phyloP scores from a whole-genome alignment of 2,113 vertebrate species.

The Saccopteryx leptura region DNA sequence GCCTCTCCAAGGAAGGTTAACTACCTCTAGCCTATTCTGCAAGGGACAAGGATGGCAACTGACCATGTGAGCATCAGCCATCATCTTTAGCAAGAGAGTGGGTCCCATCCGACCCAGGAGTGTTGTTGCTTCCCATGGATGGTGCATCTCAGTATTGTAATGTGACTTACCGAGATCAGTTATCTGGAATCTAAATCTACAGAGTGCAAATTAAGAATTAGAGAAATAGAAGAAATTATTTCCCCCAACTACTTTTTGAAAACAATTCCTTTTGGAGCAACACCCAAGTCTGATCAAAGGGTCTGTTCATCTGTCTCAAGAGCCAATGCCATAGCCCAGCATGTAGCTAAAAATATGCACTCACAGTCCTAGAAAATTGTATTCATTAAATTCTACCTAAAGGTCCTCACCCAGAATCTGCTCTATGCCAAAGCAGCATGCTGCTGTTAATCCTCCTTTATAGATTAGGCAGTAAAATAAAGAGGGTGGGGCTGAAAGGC shows the following conservation, averaged over 20 bases:
- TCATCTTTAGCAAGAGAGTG: background rate
- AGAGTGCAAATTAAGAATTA: conserved; percentile 14
- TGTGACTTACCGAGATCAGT: background rate
- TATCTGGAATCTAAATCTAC: conserved; percentile 43
- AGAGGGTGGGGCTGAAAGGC: conserved; percentile 80
- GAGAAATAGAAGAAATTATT: background rate
- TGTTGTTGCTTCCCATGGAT: background rate
- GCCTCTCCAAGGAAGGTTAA: conserved; percentile 71
- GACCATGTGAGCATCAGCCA: background rate
- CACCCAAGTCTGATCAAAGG: conserved; percentile 76
- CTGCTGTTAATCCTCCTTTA: conserved; percentile 81
- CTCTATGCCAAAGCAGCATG: conserved; percentile 79
- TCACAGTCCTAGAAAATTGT: conserved; percentile 80
- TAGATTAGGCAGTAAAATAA: conserved; percentile 84
- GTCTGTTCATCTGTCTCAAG: conserved; percentile 73
- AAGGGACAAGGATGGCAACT: background rate
- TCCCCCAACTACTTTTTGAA: background rate
- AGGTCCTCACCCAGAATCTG: conserved; percentile 83
- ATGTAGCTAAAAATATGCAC: conserved; percentile 77
- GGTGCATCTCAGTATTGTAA: background rate
- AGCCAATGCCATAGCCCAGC: conserved; percentile 67
- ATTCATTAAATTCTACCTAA: conserved; percentile 83
- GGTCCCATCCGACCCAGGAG: background rate
- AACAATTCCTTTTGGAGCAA: conserved; percentile 64
- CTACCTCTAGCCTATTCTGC: conserved; percentile 61